phyloP scores from a whole-genome alignment of 1,140 invertebrate species.

The Heliconius congener region DNA sequence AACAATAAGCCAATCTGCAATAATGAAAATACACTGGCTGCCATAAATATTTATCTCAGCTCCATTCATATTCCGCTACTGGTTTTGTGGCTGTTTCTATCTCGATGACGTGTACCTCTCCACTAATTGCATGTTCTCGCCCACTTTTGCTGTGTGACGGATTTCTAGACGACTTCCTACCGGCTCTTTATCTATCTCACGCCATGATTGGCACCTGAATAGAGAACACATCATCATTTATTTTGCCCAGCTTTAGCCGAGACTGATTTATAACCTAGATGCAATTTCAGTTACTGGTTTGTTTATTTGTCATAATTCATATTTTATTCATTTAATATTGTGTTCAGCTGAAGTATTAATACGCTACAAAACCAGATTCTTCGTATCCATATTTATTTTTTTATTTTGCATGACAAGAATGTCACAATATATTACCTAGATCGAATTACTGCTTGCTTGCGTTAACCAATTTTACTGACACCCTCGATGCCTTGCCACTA shows the following conservation, averaged over 20 bases:
- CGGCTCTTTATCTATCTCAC: slow-evolving; percentile 50
- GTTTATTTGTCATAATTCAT: background rate
- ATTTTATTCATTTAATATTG: background rate
- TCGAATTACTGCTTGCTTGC: slow-evolving; percentile 66
- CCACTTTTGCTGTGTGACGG: slow-evolving; percentile 60
- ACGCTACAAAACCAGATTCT: background rate
- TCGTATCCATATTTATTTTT: slow-evolving; percentile 23
- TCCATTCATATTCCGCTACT: slow-evolving; percentile 52
- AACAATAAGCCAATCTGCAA: slow-evolving; percentile 2
- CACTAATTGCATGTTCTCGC: slow-evolving; percentile 68
- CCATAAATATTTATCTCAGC: slow-evolving; percentile 19
- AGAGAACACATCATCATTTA: slow-evolving; percentile 50
- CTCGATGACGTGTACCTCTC: slow-evolving; percentile 56
- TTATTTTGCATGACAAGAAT: slow-evolving; percentile 47
- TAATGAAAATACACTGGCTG: background rate
- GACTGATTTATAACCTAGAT: slow-evolving; percentile 55
- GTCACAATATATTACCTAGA: slow-evolving; percentile 39
- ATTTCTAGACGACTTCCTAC: slow-evolving; percentile 56
- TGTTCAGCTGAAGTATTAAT: background rate
- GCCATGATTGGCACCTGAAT: slow-evolving; percentile 64
- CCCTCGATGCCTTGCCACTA: slow-evolving; percentile 77
- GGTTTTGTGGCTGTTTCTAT: slow-evolving; percentile 54
- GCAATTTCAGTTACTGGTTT: slow-evolving; percentile 17
- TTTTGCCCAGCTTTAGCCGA: slow-evolving; percentile 38
- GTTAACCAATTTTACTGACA: slow-evolving; percentile 63